phyloP scores from a whole-genome alignment of 2,797 vertebrate species.

The Rhincodon typus region DNA sequence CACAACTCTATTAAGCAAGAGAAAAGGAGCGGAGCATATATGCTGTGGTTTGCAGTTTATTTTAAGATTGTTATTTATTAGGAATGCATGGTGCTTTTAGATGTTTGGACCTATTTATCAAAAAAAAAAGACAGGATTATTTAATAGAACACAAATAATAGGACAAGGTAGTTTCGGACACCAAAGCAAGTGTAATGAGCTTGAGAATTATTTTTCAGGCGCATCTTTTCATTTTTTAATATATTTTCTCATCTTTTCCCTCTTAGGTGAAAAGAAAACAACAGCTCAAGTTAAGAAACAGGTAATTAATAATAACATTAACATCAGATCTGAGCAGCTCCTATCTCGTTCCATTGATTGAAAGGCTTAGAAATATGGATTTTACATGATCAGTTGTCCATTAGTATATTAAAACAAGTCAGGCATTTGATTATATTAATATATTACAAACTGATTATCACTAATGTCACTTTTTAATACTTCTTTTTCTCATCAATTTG shows the following conservation, averaged over 20 bases:
- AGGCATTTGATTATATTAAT: neutral
- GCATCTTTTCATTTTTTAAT: neutral
- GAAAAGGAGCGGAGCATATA: conserved; percentile 40
- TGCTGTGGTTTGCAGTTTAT: neutral
- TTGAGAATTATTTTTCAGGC: neutral
- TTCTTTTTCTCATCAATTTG: neutral
- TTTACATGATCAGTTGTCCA: neutral
- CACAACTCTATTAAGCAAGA: conserved; percentile 42
- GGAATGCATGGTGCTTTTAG: neutral
- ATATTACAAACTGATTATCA: neutral
- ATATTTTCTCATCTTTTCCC: neutral
- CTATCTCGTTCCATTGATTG: neutral
- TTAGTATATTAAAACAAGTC: neutral
- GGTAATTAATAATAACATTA: neutral
- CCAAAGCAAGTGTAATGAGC: neutral
- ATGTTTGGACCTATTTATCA: too few relatives aligned
- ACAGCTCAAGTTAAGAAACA: neutral
- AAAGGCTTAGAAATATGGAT: neutral
- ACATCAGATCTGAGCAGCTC: neutral
- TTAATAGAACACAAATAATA: neutral
- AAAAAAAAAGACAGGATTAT: neutral
- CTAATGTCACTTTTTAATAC: too few relatives aligned
- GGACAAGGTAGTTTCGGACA: neutral
- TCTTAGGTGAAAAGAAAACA: neutral
- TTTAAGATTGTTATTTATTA: neutral